phyloP scores from a whole-genome alignment of 2,113 vertebrate species.

The Cettia cetti region DNA sequence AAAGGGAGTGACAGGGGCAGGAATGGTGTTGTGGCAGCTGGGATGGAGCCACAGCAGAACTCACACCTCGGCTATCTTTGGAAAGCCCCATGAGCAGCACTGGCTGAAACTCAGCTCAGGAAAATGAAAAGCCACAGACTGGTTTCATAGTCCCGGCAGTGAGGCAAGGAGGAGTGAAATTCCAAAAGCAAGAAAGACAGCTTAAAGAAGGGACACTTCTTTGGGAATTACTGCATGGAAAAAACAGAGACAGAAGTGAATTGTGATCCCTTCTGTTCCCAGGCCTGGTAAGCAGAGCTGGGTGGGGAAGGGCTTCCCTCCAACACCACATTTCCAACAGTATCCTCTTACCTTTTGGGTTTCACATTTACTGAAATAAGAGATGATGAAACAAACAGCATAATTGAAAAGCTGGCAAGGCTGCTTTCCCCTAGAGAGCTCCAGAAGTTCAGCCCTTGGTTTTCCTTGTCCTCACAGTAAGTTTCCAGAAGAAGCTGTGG shows the following conservation, averaged over 20 bases:
- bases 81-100: neutral
- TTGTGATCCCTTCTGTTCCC: neutral
- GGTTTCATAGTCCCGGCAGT: neutral
- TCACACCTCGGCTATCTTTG: neutral
- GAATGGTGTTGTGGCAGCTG: neutral
- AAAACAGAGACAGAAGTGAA: neutral
- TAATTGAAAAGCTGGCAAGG: slow-evolving; percentile 1
- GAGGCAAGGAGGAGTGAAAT: neutral
- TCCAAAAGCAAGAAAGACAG: neutral
- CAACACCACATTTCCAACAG: neutral
- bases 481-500: neutral
- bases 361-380: slow-evolving; percentile 7
- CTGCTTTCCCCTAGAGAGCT: neutral
- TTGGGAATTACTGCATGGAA: slow-evolving; percentile 21
- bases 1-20: neutral
- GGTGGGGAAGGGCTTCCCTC: slow-evolving; percentile 23
- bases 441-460: neutral
- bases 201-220: neutral
- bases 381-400: neutral
- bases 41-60: neutral
- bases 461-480: neutral
- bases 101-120: neutral
- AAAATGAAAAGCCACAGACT: neutral
- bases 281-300: neutral
- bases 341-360: neutral